Evolutionary conservation across 2,113 vertebrate genomes (phyloP), one percentile per base, ranked within the genome.

Genomic region (Lophotis ruficrista): DNA sequence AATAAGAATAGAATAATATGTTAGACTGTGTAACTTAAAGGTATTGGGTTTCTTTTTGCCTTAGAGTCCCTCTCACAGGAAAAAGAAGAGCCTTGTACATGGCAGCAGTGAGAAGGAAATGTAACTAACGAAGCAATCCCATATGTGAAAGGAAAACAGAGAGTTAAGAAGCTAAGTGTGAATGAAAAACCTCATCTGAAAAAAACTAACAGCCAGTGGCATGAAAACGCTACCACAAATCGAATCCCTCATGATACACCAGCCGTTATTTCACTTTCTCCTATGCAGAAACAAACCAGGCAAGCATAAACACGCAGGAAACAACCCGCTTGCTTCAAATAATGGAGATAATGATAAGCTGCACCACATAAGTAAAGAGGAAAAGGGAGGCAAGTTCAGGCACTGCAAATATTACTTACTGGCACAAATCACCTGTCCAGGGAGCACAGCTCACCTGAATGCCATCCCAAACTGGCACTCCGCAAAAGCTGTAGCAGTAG

Each of bases 81-180:
- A 38, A 78, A 61, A 50, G 25, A 71, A 38, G 3, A 50, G 16
- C 33, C 24, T 71, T 1, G 0, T 14, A 75, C 12, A 6, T 2
- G 4, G 37, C 51, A 83, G 28, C 24, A 53, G 7, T 10, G 8
- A 80, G 51, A 73, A 81, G 18, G 37, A 88, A 84, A 81, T 2
- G 1, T 9, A 60, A 53, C 14, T 51, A 41, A 61, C 7, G 27
- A 86, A 65, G 35, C 43, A 72, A 48, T 53, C 33, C 38, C 23
- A 83, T 12, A n/a, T 0, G 0, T 24, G 23, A 75, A 85, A 90
- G 70, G 25, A 64, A 93, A 61, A 33, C 14, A 80, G 35, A 81
- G 7, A 60, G 37, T 45, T 18, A 66, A 75, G 16, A 6, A 18
- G 8, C 7, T 12, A 90, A 50, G 4, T 0, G 0, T 31, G 45